A percentile compares a stretch with the other conserved stretches of the same genome.
phyloP scores from a whole-genome alignment of 2,113 vertebrate genomes.

The Macquaria ambigua region DNA sequence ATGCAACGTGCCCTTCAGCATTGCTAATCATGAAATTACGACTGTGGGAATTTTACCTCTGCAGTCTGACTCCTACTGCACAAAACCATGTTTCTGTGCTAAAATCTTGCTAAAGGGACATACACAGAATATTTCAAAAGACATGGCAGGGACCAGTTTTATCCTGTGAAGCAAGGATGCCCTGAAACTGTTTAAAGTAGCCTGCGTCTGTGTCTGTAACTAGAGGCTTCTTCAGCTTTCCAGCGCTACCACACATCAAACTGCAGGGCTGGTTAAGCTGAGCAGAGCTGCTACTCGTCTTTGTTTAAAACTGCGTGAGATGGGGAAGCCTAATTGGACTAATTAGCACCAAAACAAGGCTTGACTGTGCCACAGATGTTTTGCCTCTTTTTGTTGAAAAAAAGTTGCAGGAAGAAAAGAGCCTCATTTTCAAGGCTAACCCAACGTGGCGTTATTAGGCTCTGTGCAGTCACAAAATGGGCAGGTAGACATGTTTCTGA shows the following conservation, averaged over 20 bases:
- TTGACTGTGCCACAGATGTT: conserved; percentile 70
- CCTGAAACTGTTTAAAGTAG: conserved; percentile 63
- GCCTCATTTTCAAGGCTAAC: conserved; percentile 62
- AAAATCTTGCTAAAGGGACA: conserved; percentile 57
- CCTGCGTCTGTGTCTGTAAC: conserved; percentile 61
- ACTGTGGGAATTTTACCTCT: conserved; percentile 53
- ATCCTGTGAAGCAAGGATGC: conserved; percentile 59
- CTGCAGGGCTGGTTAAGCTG: conserved; percentile 58
- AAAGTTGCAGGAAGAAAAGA: conserved; percentile 53
- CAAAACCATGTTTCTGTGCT: conserved; percentile 46
- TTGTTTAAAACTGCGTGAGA: conserved; percentile 74
- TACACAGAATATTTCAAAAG: conserved; percentile 41
- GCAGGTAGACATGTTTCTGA: conserved; percentile 47
- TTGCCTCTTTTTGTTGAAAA: conserved; percentile 51
- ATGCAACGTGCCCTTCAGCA: conserved; percentile 58
- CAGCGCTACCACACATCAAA: conserved; percentile 65
- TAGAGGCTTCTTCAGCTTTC: conserved; percentile 67
- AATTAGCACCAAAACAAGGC: conserved; percentile 76
- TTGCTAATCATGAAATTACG: conserved; percentile 55
- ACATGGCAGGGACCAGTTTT: conserved; percentile 36
- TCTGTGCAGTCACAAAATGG: conserved; percentile 41
- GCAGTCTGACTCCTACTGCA: conserved; percentile 28
- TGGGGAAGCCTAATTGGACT: conserved; percentile 78
- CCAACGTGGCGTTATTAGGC: conserved; percentile 40
- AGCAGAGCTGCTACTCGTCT: conserved; percentile 61